These are phyloP conservation scores for Callinectes sapidus DNA, from an alignment of 2,888 invertebrate species.

Conservation along the genomic window DNA sequence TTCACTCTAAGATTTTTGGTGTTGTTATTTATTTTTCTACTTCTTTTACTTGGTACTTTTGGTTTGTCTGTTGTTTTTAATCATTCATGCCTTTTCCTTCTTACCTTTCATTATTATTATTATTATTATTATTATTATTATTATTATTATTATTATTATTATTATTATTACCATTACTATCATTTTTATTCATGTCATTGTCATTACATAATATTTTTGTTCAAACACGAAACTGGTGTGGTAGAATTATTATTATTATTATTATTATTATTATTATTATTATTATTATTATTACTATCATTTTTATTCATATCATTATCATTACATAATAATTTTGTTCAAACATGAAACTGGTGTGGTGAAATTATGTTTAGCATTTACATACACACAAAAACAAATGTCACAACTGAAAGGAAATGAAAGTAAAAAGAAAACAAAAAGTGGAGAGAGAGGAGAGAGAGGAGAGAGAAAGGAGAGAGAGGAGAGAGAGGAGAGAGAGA, in stretches of 20 bases:
- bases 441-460: too few relatives aligned
- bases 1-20: not conserved
- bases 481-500: too few relatives aligned
- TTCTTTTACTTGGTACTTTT: not conserved
- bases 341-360: not conserved
- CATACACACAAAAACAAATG: not conserved
- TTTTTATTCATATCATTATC: not conserved
- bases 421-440: not conserved
- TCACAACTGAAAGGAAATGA: not conserved
- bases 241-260: not conserved
- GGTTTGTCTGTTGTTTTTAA: not conserved
- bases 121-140: not conserved
- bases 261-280: not conserved
- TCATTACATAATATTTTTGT: too few relatives aligned
- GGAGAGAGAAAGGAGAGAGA: too few relatives aligned
- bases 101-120: not conserved
- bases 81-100: not conserved
- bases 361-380: not conserved
- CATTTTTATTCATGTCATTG: not conserved
- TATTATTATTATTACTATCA: not conserved
- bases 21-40: too few relatives aligned
- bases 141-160: constrained; percentile 26
- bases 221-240: not conserved
- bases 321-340: not conserved
- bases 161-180: not conserved